Base-by-base conservation (phyloP, 2,113 vertebrate species). In the Geothlypis trichas region DNA sequence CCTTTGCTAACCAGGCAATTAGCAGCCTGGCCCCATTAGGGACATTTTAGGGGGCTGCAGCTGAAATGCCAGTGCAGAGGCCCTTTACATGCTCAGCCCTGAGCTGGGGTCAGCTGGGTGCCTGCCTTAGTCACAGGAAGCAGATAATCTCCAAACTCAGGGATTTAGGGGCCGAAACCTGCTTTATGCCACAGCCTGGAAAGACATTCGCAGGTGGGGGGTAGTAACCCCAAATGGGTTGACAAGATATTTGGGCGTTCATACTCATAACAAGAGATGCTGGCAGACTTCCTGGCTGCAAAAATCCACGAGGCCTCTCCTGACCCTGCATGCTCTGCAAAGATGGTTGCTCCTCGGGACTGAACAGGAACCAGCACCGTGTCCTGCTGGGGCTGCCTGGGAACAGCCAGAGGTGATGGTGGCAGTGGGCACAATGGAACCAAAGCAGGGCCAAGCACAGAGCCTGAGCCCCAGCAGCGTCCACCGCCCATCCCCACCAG, bases 301-400 rank as follows among this genome's bases (percentile, higher is more conserved):
- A 65, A 86, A 84, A 51, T 49, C 23, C 63, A 33, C 19, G 15
- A 86, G 37, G 63, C n/a, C 13, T 69, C 0, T 2, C 49, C 39
- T 73, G 67, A 44, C 22, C 8, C 37, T 35, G 6, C 28, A 12
- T 5, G 5, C 5, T 10, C 65, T 35, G 20, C 44, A 41, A 52
- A 83, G 11, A 22, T 1, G 2, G 9, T 73, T 11, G 0, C 31
- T 52, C 5, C 35, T n/a, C 22, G 28, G 58, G 44, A 22, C n/a
- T 1, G 6, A 39, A 19, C 1, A 27, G 73, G 31, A 65, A n/a
- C 4, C 9, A 58, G 26, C 42, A 58, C 10, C 0, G 1, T 11
- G 39, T 87, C 35, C 66, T 2, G 1, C 31, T 4, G 7, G 18
- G 15, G 23, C n/a, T 89, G 47, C 13, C 39, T 31, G 39, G 39